phyloP scores from a whole-genome alignment of 1,140 invertebrate species.

The Apis laboriosa region DNA sequence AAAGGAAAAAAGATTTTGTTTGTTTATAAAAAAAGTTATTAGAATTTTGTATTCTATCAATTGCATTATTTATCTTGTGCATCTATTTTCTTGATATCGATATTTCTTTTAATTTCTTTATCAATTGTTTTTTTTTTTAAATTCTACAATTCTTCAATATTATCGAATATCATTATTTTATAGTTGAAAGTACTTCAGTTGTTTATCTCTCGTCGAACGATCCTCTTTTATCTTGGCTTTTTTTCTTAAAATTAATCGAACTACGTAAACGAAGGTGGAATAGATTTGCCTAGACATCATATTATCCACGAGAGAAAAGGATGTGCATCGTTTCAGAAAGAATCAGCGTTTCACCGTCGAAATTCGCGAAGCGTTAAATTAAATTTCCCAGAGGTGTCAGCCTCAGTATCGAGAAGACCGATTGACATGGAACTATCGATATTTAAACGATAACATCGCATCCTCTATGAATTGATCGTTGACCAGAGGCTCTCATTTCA shows the following conservation, averaged over 20 bases:
- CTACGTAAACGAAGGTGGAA: not conserved
- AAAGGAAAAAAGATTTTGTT: no score
- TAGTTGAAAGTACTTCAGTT: no score
- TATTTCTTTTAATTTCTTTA: no score
- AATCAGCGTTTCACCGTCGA: not conserved
- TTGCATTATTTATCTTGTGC: no score
- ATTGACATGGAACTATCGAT: slow-evolving; percentile 6
- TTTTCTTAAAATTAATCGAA: not conserved
- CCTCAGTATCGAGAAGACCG: not conserved
- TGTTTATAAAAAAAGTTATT: no score
- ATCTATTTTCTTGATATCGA: no score
- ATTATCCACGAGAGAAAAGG: not conserved
- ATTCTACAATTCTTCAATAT: no score
- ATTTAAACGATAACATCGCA: not conserved
- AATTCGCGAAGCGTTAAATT: slow-evolving; percentile 15
- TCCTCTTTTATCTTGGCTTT: no score
- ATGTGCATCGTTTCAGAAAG: not conserved
- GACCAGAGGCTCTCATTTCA: not conserved
- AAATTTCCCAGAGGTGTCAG: slow-evolving; percentile 11
- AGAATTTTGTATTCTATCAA: no score
- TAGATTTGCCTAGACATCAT: not conserved
- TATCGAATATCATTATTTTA: no score
- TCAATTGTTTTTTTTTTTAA: no score
- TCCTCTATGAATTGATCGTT: not conserved
- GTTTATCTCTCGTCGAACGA: no score